Evolutionary conservation across 2,888 invertebrate genomes (phyloP), one percentile per base, ranked within the genome.

Genomic region (Andricus quercusramuli): DNA sequence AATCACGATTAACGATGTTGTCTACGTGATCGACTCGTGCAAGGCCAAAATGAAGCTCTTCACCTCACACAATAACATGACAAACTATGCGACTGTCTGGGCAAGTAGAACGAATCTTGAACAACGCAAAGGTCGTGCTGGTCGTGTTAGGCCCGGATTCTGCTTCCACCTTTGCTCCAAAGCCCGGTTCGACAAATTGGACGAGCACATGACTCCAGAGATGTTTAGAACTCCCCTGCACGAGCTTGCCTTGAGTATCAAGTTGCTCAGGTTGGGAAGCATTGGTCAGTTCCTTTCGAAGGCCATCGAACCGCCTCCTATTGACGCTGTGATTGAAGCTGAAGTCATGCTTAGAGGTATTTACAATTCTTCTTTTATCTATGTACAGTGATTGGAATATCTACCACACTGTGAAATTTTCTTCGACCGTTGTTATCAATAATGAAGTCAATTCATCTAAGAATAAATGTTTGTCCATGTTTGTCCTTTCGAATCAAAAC

Each of bases 21-120:
- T 99, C 1, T 99, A 97, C 93, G 99, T 99, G 0, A 97, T 99
- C 82, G 99, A 99, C 92, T 97, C 97, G 66, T 99, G 99, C 94
- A 99, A 99, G 93, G 97, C 98, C 0, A 98, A 99, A 92, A 98
- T 99, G 96, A 99, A 99, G 91, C 94, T 99, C 90, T 99, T 99
- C 91, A 99, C 99, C 0, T 98, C 99, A 0, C 99, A 99, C 93
- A 99, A 99, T 93, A 99, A 99, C 93, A 97, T 99, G 96, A 99
- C 99, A 0, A 98, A 98, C 89, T 99, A 99, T 91, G 99, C 99
- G 0, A 99, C 99, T 0, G 98, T 97, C 1, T 98, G 98, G 98
- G 99, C 99, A 0, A 98, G 98, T 83, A 96, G 95, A 91, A 98
- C 99, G 0, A 99, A 99, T 93, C 93, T 99, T 82, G 98, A 98